Evolutionary conservation across 2,113 vertebrate species (phyloP).

Genomic region (Podarcis raffonei): DNA sequence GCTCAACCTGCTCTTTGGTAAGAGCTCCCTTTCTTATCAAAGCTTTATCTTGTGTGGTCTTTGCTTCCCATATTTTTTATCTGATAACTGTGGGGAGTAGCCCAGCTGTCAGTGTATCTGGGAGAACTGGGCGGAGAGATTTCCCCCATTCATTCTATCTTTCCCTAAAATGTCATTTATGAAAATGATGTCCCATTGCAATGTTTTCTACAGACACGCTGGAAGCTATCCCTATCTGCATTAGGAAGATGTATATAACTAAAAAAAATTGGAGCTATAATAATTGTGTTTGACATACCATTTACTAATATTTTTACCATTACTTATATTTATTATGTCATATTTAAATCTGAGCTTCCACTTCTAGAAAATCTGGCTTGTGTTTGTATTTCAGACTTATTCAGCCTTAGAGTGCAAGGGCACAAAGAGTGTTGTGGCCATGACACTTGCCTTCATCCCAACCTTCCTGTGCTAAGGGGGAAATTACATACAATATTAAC

Average conservation of each 20-base stretch:
- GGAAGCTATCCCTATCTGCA: not conserved
- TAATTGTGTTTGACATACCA: not conserved
- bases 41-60: not conserved
- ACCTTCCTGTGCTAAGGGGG: no score
- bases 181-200: not conserved
- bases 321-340: not conserved
- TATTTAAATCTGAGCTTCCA: not conserved
- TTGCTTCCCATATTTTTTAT: not conserved
- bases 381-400: not conserved
- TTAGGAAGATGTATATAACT: not conserved
- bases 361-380: not conserved
- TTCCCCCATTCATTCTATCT: not conserved
- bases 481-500: no score
- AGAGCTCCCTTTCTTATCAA: constrained; percentile 35
- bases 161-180: not conserved
- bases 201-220: not conserved
- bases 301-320: no score
- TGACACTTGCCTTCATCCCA: no score
- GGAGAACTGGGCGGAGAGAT: not conserved
- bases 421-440: no score
- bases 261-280: not conserved
- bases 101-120: not conserved
- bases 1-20: constrained; percentile 93
- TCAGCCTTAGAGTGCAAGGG: no score
- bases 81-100: not conserved